Evolutionary conservation across 2,888 invertebrate genomes (phyloP), one percentile per base, ranked within the genome.

Genomic region (Chelonus formosanus): DNA sequence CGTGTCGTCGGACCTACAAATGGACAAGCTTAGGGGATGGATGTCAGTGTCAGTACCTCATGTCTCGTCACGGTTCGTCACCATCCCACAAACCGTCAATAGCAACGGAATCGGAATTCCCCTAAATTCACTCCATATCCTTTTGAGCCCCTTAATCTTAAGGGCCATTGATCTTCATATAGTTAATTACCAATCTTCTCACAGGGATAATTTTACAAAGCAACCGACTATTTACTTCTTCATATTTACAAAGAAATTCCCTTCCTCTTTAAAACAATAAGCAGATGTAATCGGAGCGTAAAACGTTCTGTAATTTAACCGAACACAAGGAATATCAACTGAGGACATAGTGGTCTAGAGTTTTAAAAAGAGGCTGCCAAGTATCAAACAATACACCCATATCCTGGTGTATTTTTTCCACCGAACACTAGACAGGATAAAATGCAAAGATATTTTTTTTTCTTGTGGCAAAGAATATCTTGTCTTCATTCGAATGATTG

Each of bases 1-100:
- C 53, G 20, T 52, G 53, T 61, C 52, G 7, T 8, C 47, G 34
- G 31, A 53, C 31, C 43, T 52, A 36, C n/a, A 53, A 40, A 3
- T 5, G 43, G 40, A 10, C 40, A 50, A 40, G 36, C 36, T 35
- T 5, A 52, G 48, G 40, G 43, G 43, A 44, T n/a, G 45, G 44
- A 34, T 61, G 61, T 61, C 61, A 61, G 44, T 45, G 61, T 61
- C 61, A 54, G 53, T 40, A 6, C 32, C 61, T 52, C 61, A 34
- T 61, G 53, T 61, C 53, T 50, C 60, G 43, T 43, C 32, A 50
- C 43, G 44, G 50, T 40, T 61, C 58, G 58, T 58, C 47, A 34
- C 52, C 53, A 32, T 45, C 58, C 58, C 8, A 32, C 47, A 58
- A 58, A n/a, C 47, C 47, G 35, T 58, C 58, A 45, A 58, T 58